Evolutionary conservation across 1,140 invertebrate genomes (phyloP), one percentile per base, ranked within the genome.

Genomic region (Drosophila parvula): DNA sequence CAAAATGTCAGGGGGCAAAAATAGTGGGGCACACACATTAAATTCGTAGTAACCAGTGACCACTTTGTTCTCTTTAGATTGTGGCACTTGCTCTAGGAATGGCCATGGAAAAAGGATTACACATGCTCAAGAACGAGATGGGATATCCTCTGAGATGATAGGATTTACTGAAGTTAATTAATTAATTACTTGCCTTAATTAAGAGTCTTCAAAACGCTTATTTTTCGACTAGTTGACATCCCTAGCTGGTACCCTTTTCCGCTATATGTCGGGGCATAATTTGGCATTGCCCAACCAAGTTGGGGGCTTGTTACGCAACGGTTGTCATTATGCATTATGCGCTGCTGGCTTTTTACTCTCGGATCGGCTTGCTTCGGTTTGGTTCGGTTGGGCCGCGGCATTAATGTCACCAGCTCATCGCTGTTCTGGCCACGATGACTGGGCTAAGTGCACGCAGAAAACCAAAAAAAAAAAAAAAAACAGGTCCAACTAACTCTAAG

Each of bases 331-430:
- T 83, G 76, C 80, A 82, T 81, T 68, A 63, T 77, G 43, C 57
- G 53, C 38, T 41, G 40, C 38, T 56, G 40, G 27, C 51, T 71
- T 64, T 58, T 38, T 50, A 14, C n/a, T 50, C n/a, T 36, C 34
- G 22, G 22, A 28, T 28, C 27, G 3, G 5, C 27, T 59, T 59
- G 38, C 18, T 40, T n/a, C 18, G 32, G 10, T 47, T 40, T 8
- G 27, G 44, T 50, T 50, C n/a, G 47, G 47, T 32, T 50, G 64
- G 68, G 68, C 68, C 45, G 28, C 30, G 60, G 76, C 68, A 79
- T 79, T 82, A 78, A 79, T 82, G 79, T 82, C 79, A 83, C 76
- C 81, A 63, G 79, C 51, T 82, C 79, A 70, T 81, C 69, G 44
- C 22, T 48, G 69, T 73, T 73, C 69, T 73, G 53, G 69, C 69